Base-by-base conservation (phyloP, 2,797 vertebrate species). In the Chlorospingus flavigularis region DNA sequence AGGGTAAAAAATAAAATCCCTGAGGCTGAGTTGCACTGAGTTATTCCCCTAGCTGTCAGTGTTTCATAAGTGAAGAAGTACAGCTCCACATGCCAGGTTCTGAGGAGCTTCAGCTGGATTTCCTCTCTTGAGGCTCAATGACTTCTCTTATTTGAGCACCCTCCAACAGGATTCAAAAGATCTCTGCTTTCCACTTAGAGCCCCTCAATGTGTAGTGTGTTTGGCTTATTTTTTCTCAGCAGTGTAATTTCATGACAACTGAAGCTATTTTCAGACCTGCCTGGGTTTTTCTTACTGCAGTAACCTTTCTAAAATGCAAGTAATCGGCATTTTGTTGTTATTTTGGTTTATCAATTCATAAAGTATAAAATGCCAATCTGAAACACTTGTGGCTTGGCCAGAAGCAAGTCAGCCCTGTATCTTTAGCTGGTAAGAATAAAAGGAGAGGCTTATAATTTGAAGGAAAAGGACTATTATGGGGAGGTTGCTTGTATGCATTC, bases 41-140 rank as follows among this genome's bases (percentile, higher is more conserved):
- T 73, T 92, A 67, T 62, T 93, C 71, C 85, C 90, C 67, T 85
- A 68, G 73, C 80, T 93, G 76, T 78, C 83, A 93, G 66, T 78
- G 43, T 78, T 91, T 92, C 72, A 53, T 62, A 54, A 92, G 75
- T 12, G 7, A 55, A 86, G 67, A 63, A 78, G 18, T 31, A 65
- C 37, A 84, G 45, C 31, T 79, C 67, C 28, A 35, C 43, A 12
- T 63, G 30, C 63, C 67, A 79, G 76, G 53, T 55, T 76, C 63
- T 33, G 17, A 84, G 88, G 55, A 86, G 17, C 47, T 73, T 76
- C 80, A 72, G 74, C 81, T 93, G 86, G 51, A 72, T 90, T 90
- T 90, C 45, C 51, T 78, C 62, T 86, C 58, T 75, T 13, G 2
- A 72, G 63, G 47, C 45, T 62, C 60, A 11, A 83, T 57, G 76